Percentiles rank a stretch among this genome's conserved stretches.
These are phyloP conservation scores for Rhynchophorus ferrugineus DNA, from an alignment of 1,140 invertebrate genomes.

Conservation along the genomic window DNA sequence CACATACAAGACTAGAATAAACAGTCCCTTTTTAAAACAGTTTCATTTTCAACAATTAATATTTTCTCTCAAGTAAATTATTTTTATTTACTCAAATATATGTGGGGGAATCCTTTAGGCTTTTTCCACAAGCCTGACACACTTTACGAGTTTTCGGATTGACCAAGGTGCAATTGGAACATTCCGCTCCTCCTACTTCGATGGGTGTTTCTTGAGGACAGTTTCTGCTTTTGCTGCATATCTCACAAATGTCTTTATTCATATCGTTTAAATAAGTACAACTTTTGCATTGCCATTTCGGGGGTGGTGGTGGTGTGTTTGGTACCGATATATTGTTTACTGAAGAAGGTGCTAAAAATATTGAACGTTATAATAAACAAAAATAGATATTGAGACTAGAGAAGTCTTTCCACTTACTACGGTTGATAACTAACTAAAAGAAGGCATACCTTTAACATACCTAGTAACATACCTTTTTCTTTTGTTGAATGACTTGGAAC, in stretches of 20 bases:
- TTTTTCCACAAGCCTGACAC: slow-evolving; percentile 62
- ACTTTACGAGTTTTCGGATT: slow-evolving; percentile 57
- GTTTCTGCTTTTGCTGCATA: slow-evolving; percentile 64
- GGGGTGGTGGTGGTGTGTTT: not conserved
- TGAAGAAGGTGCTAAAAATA: not conserved
- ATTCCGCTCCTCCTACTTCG: slow-evolving; percentile 66
- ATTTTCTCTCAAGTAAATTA: no score
- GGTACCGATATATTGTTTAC: not conserved
- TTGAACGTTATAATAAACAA: no score
- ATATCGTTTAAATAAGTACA: slow-evolving; percentile 64
- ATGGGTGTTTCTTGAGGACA: slow-evolving; percentile 59
- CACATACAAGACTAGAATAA: no score
- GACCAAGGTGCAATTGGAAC: slow-evolving; percentile 70
- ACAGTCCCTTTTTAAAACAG: no score
- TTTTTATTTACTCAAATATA: slow-evolving; percentile 28
- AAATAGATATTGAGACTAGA: not conserved
- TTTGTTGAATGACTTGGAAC: slow-evolving; percentile 11
- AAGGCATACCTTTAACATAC: no score
- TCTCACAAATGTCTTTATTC: slow-evolving; percentile 59
- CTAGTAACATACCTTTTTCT: slow-evolving; percentile 11
- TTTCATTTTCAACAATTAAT: no score
- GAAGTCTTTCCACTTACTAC: not conserved
- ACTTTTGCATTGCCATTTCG: slow-evolving; percentile 57
- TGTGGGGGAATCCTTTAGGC: slow-evolving; percentile 67
- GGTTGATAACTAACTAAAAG: no score